Base-by-base conservation (phyloP, 2,113 vertebrate species). In the Garra rufa region DNA sequence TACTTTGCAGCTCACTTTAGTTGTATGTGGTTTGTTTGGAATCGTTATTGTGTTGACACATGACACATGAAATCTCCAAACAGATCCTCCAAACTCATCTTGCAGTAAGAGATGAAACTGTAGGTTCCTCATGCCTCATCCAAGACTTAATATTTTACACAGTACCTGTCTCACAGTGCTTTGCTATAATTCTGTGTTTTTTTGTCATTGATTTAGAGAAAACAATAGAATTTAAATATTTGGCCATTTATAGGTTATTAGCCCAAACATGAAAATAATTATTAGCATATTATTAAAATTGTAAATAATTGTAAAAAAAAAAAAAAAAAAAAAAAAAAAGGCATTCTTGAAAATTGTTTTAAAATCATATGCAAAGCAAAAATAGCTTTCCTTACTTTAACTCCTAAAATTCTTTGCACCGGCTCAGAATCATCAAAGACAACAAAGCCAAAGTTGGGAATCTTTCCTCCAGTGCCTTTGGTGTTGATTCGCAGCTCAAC, bases 381-480 rank as follows among this genome's bases (percentile, higher is more conserved):
- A 55, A 55, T 1, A 41, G 21, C 30, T 38, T 67, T 50, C 0
- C 46, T 82, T 82, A 99, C 98, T 96, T 99, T 99, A 87, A 96
- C 97, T 92, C 96, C 96, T 91, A 99, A 91, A 93, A 99, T 99
- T 93, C 95, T 96, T 90, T 99, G 97, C 89, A 99, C 98, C 0
- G 98, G 97, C 76, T 99, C 97, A 44, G 96, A 96, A 88, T 99
- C 97, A 1, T 99, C 97, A 92, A 99, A 99, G 48, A 99, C 98
- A 88, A 99, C 98, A 65, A 99, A 99, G 83, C 98, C 98, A 91
- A 99, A 99, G 90, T 99, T 99, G 78, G 98, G 98, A 87, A 99
- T 93, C 84, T 99, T 99, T 86, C 98, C 98, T 83, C 97, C 98
- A 87, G 99, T 96, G 41, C 97, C 97, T 90, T 99, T 99, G 43